These are phyloP conservation scores for Sarcophaga carnaria DNA, from an alignment of 2,888 invertebrate species.

Conservation along the genomic window DNA sequence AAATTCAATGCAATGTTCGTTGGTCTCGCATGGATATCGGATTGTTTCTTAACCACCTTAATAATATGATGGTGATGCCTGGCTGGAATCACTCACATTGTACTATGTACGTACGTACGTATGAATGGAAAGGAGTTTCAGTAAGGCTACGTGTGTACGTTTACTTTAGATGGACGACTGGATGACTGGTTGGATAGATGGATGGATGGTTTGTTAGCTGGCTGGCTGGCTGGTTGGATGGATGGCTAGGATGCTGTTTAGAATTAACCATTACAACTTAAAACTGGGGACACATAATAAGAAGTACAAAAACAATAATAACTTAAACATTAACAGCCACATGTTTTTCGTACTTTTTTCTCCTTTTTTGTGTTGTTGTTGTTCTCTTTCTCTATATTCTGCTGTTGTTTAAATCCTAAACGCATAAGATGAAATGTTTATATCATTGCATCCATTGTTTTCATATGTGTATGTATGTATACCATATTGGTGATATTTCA, in stretches of 20 bases:
- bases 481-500: conserved; percentile 38
- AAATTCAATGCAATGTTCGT: background rate
- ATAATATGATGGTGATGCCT: background rate
- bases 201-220: conserved; percentile 26
- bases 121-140: conserved; percentile 28
- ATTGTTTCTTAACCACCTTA: background rate
- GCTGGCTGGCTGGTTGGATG: conserved; percentile 39
- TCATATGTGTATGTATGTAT: background rate
- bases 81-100: background rate
- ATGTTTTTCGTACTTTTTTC: conserved; percentile 31
- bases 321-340: conserved; percentile 50
- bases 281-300: conserved; percentile 55
- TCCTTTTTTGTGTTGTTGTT: no score
- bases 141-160: conserved; percentile 8
- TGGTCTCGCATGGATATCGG: background rate
- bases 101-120: background rate
- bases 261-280: conserved; percentile 63
- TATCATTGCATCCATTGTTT: conserved; percentile 36
- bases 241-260: conserved; percentile 52
- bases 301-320: conserved; percentile 21
- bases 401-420: conserved; percentile 31
- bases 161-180: conserved; percentile 47
- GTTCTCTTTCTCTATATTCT: background rate
- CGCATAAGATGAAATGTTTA: conserved; percentile 64
- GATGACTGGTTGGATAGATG: conserved; percentile 58